phyloP scores from a whole-genome alignment of 1,140 invertebrate species.

The Penaeus vannamei region DNA sequence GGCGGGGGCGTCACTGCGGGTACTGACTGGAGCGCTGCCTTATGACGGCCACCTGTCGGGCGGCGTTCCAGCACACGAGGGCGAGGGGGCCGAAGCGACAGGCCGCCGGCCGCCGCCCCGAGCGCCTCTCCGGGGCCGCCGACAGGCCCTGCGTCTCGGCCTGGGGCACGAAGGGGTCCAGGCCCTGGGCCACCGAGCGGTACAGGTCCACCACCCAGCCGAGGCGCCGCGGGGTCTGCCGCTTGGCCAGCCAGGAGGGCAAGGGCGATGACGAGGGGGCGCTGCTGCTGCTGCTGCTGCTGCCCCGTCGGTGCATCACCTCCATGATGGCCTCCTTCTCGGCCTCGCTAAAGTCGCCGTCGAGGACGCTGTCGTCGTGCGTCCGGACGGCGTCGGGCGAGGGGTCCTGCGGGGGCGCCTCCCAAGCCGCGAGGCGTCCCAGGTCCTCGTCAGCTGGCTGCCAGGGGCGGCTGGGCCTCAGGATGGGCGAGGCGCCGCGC shows the following conservation, averaged over 20 bases:
- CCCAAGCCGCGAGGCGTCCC: neutral
- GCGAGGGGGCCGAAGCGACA: conserved; percentile 50
- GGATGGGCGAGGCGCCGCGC: neutral
- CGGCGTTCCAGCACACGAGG: conserved; percentile 55
- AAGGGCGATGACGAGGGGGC: neutral
- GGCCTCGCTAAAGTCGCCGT: too few relatives aligned
- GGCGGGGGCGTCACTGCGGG: conserved; percentile 20
- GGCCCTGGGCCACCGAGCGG: conserved; percentile 28
- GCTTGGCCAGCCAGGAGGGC: conserved; percentile 35
- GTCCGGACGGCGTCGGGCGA: too few relatives aligned
- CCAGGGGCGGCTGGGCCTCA: conserved; percentile 9
- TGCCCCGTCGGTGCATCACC: too few relatives aligned
- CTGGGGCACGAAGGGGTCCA: conserved; percentile 38
- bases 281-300: neutral
- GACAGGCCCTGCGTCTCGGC: conserved; percentile 30
- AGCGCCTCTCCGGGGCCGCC: conserved; percentile 49
- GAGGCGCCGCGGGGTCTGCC: conserved; percentile 49
- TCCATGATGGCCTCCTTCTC: too few relatives aligned
- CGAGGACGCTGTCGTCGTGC: too few relatives aligned
- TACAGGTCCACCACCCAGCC: conserved; percentile 47
- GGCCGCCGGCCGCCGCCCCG: conserved; percentile 52
- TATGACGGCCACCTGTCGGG: conserved; percentile 36
- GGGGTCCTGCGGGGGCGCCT: neutral
- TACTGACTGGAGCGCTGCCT: conserved; percentile 46
- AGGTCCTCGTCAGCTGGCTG: neutral